Conservation (phyloP, 2,797 vertebrate species). For the Anabacerthia variegaticeps region DNA sequence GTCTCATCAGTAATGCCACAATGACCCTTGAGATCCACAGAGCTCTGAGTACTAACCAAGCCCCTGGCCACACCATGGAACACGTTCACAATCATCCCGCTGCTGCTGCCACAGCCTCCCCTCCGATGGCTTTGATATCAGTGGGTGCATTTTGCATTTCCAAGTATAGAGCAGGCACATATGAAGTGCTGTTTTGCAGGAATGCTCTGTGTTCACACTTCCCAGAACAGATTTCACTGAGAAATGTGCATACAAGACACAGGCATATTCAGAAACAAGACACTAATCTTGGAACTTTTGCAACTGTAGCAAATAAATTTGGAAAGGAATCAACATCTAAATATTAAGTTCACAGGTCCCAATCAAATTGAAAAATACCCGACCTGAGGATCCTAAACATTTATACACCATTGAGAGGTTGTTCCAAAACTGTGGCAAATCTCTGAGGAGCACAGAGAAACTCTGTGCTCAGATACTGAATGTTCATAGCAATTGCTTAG, state of each 20-base stretch:
- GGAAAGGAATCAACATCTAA: not conserved
- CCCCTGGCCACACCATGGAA: not conserved
- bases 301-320: not conserved
- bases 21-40: not conserved
- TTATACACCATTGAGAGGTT: not conserved
- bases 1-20: not conserved
- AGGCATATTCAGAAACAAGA: not conserved
- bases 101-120: not conserved
- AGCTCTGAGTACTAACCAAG: not conserved
- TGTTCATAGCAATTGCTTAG: not conserved
- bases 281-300: not conserved
- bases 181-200: not conserved
- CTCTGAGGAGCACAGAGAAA: not conserved
- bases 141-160: not conserved
- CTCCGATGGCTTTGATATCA: not conserved
- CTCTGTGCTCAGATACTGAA: not conserved
- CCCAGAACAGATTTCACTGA: not conserved
- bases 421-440: not conserved
- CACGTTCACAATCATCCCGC: not conserved
- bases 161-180: not conserved
- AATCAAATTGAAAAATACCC: not conserved
- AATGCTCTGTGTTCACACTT: not conserved
- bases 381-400: not conserved
- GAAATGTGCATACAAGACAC: rapidly evolving
- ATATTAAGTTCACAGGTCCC: not conserved